These are phyloP conservation scores for Diloba caeruleocephala DNA, from an alignment of 2,888 invertebrate genomes.

Conservation along the genomic window DNA sequence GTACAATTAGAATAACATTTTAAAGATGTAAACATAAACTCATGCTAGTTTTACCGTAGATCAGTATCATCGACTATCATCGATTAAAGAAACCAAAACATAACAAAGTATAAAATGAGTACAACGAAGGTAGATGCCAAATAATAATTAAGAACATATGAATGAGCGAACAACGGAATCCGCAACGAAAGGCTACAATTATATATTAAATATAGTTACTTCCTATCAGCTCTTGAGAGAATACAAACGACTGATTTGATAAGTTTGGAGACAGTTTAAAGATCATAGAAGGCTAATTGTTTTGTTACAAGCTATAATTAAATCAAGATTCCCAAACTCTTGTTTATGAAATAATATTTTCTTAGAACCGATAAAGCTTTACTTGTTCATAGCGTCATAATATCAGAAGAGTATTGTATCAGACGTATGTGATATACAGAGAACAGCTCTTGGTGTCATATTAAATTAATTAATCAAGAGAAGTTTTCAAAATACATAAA, in stretches of 20 bases:
- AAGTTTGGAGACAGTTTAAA: constrained; percentile 16
- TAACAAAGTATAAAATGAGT: no score
- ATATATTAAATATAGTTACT: constrained; percentile 22
- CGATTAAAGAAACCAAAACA: no score
- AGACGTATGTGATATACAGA: no score
- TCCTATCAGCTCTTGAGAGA: constrained; percentile 1
- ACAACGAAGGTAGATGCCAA: no score
- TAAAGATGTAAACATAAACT: no score
- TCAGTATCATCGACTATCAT: no score
- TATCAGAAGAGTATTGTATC: background rate
- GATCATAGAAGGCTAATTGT: constrained; percentile 22
- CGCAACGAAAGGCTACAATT: background rate
- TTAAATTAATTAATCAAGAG: no score
- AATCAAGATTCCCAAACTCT: background rate
- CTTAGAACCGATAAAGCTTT: background rate
- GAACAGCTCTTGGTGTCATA: no score
- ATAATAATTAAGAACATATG: no score
- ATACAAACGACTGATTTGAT: constrained; percentile 6
- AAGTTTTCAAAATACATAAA: no score
- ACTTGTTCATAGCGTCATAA: background rate
- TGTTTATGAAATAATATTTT: background rate
- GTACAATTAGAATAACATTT: no score
- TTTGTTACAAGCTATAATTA: constrained; percentile 1
- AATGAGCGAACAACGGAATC: background rate
- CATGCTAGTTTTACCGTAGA: no score